phyloP scores from a whole-genome alignment of 1,140 invertebrate species.

The Macrobrachium rosenbergii region DNA sequence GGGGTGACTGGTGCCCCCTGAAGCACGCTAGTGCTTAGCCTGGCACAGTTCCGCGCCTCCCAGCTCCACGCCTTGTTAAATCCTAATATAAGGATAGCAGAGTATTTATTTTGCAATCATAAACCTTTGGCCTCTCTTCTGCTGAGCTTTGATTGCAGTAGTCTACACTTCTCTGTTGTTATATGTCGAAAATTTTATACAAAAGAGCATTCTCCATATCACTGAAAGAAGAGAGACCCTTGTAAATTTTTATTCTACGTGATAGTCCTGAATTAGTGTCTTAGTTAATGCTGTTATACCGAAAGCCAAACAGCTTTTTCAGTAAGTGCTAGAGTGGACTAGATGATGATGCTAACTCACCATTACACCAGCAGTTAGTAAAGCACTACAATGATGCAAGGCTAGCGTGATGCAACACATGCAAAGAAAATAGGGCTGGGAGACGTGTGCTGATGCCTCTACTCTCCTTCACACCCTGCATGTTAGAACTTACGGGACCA shows the following conservation, averaged over 20 bases:
- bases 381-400: neutral
- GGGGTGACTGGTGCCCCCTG: conserved; percentile 26
- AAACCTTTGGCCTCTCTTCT: too few relatives aligned
- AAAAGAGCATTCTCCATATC: too few relatives aligned
- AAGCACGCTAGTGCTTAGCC: conserved; percentile 16
- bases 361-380: neutral
- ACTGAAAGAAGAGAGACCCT: too few relatives aligned
- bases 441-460: conserved; percentile 33
- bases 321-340: too few relatives aligned
- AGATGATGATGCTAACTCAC: too few relatives aligned
- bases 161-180: too few relatives aligned
- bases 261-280: too few relatives aligned
- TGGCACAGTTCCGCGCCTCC: conserved; percentile 2
- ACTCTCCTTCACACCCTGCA: conserved; percentile 50
- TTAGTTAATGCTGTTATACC: too few relatives aligned
- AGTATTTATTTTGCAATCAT: neutral
- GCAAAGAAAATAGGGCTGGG: conserved; percentile 16
- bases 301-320: too few relatives aligned
- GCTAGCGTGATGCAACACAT: neutral
- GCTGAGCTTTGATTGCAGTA: too few relatives aligned
- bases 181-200: too few relatives aligned
- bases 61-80: neutral
- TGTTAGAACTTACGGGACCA: conserved; percentile 63
- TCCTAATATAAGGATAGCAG: neutral
- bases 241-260: too few relatives aligned